Base-by-base conservation (phyloP, 2,888 invertebrate genomes). In the Pristionchus maxplancki region DNA sequence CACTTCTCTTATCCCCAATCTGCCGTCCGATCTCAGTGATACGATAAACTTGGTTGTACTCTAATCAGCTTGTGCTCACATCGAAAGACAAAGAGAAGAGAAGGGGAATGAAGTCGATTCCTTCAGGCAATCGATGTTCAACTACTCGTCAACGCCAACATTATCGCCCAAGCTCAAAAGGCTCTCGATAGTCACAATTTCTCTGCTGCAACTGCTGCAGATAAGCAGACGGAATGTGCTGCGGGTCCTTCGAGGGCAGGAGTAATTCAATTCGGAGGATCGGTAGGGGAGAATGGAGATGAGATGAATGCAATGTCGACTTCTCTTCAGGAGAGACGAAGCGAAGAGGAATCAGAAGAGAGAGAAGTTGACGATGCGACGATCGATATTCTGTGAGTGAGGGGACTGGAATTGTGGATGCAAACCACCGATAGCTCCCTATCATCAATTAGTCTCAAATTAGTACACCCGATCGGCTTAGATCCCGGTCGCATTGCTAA, bases 51-150 rank as follows among this genome's bases (percentile, higher is more conserved):
- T 71, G 71, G 71, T 71, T 71, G 71, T 71, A 71, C 71, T 71
- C 71, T 71, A 71, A 71, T 64, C 28, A 71, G 71, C 71, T 71
- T 71, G 71, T 71, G 15, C 71, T 71, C 71, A 71, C 71, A 71
- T 37, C n/a, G 15, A 34, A 71, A 37, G 58, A 78, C 78, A 78
- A 11, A 50, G 28, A 81, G 11, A 37, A 82, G 40, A 50, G 48
- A 48, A 31, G 53, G 53, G 53, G n/a, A 78, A 44, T 40, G 44
- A 78, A 8, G 13, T n/a, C 71, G 24, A n/a, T 48, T 78, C 78
- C 78, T 85, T 62, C 58, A 85, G 85, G 85, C 85, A 11, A 85
- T 85, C 64, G 85, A 85, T 44, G 31, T 15, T 5, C 85, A 85
- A 64, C 85, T 85, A 4, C 28, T 40, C 64, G 48, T 85, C 85